A percentile compares a stretch with the other conserved stretches of the same genome.
Evolutionary conservation across 2,797 vertebrate species (phyloP).

Genomic region (Monodelphis domestica): DNA sequence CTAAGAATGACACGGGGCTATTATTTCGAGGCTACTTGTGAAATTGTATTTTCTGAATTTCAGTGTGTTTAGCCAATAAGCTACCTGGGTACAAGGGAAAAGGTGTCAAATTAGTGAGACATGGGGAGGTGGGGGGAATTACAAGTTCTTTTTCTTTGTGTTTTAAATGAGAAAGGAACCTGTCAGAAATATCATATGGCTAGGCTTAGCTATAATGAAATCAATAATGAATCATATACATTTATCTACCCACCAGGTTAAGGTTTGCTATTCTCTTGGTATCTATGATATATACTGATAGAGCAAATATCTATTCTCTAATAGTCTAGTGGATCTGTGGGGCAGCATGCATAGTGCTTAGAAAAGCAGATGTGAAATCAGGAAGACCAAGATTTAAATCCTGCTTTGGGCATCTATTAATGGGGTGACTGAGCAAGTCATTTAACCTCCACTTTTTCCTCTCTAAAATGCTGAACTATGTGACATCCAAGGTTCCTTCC

Average conservation of each 20-base stretch:
- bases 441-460: neutral
- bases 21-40: conserved; percentile 42
- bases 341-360: neutral
- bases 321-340: neutral
- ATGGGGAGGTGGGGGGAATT: neutral
- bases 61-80: conserved; percentile 11
- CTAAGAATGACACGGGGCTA: conserved; percentile 49
- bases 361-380: neutral
- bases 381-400: conserved; percentile 3
- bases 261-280: neutral
- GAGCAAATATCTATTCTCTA: neutral
- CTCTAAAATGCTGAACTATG: neutral
- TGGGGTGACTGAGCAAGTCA: neutral
- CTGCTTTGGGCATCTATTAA: neutral
- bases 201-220: neutral
- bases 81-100: conserved; percentile 7
- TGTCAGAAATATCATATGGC: neutral
- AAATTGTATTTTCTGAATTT: conserved; percentile 55
- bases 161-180: neutral
- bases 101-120: neutral
- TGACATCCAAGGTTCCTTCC: neutral
- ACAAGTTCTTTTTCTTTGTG: neutral
- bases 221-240: neutral
- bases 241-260: neutral
- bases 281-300: neutral